A percentile compares a stretch with the other conserved stretches of the same genome.
Conservation (phyloP, 2,113 vertebrate species). For the Dromiciops gliroides region DNA sequence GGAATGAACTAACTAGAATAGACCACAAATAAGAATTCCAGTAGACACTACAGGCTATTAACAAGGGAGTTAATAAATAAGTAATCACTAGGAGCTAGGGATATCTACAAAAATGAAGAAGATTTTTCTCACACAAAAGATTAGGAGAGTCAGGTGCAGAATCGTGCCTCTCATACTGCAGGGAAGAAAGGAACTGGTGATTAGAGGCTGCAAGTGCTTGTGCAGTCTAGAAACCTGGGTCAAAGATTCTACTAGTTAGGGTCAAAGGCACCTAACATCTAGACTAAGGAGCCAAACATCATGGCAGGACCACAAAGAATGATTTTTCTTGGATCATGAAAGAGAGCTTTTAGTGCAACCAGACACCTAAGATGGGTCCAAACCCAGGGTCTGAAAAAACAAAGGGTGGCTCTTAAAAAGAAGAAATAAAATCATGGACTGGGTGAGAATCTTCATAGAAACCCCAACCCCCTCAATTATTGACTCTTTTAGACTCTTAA, state of each 20-base stretch:
- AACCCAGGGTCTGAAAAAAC: not conserved
- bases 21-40: not conserved
- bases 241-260: not conserved
- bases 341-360: not conserved
- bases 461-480: constrained; percentile 10
- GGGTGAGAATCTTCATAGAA: constrained; percentile 49
- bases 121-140: constrained; percentile 51
- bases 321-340: not conserved
- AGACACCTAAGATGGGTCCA: not conserved
- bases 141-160: constrained; percentile 34
- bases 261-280: not conserved
- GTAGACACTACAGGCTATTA: not conserved
- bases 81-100: not conserved
- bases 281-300: not conserved
- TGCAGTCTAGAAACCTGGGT: not conserved
- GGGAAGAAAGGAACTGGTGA: constrained; percentile 19
- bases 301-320: not conserved
- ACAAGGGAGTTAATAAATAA: not conserved
- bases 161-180: not conserved
- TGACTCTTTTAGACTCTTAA: constrained; percentile 30
- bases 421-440: not conserved
- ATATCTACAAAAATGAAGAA: not conserved
- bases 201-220: not conserved
- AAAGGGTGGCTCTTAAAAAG: not conserved
- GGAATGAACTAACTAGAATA: constrained; percentile 12